phyloP scores from a whole-genome alignment of 2,797 vertebrate species.

The Bufotes viridis region DNA sequence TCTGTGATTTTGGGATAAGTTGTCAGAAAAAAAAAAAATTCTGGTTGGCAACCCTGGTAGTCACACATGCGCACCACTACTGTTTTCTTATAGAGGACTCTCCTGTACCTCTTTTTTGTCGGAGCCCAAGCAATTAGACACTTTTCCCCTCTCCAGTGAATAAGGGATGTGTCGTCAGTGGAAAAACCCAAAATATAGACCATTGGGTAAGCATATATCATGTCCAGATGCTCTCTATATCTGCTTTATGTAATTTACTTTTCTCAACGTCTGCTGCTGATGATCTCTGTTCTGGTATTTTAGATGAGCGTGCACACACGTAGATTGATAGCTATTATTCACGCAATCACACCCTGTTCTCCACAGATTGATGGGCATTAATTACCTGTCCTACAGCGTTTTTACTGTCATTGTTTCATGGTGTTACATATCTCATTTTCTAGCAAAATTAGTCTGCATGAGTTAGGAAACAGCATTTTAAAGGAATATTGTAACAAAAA shows the following conservation, averaged over 20 bases:
- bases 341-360: slow-evolving; percentile 6
- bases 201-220: too few relatives aligned
- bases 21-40: too few relatives aligned
- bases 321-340: slow-evolving; percentile 32
- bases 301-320: not conserved
- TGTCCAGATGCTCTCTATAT: not conserved
- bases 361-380: slow-evolving; percentile 13
- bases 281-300: not conserved
- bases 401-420: slow-evolving; percentile 22
- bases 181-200: too few relatives aligned
- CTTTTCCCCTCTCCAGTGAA: too few relatives aligned
- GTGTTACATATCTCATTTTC: slow-evolving; percentile 4
- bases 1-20: too few relatives aligned
- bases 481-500: not conserved
- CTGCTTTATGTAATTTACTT: not conserved
- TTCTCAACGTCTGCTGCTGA: not conserved
- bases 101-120: too few relatives aligned
- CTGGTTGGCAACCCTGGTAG: too few relatives aligned
- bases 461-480: not conserved
- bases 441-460: not conserved
- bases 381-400: slow-evolving; percentile 37
- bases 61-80: too few relatives aligned
- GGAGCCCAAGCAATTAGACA: too few relatives aligned
- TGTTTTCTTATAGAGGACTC: too few relatives aligned
- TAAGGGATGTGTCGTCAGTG: too few relatives aligned